Base-by-base conservation (phyloP, 2,797 vertebrate species). In the Apodemus agrarius region DNA sequence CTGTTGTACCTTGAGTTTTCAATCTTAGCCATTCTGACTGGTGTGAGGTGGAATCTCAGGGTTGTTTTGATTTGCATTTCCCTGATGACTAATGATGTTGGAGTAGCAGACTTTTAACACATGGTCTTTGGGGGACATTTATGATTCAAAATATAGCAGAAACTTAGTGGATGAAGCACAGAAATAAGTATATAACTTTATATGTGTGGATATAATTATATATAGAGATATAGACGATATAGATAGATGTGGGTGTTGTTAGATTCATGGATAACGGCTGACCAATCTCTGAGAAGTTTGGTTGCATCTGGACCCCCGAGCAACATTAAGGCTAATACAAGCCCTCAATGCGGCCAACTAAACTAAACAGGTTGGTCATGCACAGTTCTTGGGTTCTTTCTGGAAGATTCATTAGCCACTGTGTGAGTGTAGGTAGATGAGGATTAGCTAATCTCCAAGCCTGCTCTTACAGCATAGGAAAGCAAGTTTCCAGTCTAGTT, bases 401-500 rank as follows among this genome's bases (percentile, higher is more conserved):
- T 72, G 43, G 40, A 80, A 86, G 52, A 67, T 54, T 76, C 12
- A 57, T 49, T 92, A 34, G 26, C 52, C 74, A 43, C 6, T n/a
- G 61, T 61, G 82, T 52, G 80, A 76, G 72, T 17, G 31, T 54
- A 49, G 34, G 21, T 67, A 3, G 17, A 46, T 65, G 46, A 88
- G 22, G 43, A 6, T 86, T 79, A 31, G 21, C 81, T 89, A 54
- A 6, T 78, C 43, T 19, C 31, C 46, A 85, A 40, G 9, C 31
- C 78, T 81, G 61, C 52, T 65, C 31, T 21, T 61, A 80, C 10
- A 6, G 78, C 61, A 54, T 14, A 86, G 52, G 54, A 91, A 89
- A 89, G 40, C 79, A 74, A n/a, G 34, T 74, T 59, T 93, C 79
- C 89, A 91, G 80, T 31, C 61, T n/a, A 75, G 91, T 93, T 74